These are phyloP conservation scores for Globia sparganii DNA, from an alignment of 2,888 invertebrate species.

Conservation along the genomic window DNA sequence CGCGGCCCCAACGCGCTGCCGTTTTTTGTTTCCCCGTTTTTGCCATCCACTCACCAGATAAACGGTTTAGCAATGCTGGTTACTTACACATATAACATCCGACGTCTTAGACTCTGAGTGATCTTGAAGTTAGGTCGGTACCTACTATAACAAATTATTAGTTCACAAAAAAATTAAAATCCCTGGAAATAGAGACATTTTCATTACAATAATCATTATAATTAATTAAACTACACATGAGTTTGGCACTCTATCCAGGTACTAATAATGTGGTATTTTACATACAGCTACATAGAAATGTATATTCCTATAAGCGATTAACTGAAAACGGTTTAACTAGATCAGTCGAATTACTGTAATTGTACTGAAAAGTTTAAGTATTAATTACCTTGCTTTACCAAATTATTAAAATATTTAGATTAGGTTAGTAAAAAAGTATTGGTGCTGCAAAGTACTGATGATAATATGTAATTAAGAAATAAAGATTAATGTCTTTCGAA, in stretches of 20 bases:
- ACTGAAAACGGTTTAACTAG: neutral
- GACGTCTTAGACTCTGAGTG: conserved; percentile 16
- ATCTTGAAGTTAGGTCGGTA: conserved; percentile 12
- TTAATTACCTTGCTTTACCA: neutral
- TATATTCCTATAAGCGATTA: neutral
- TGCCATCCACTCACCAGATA: conserved; percentile 64
- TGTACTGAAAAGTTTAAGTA: neutral
- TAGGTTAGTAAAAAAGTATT: neutral
- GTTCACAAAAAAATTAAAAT: neutral
- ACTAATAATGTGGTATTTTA: neutral
- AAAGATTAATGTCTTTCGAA: neutral
- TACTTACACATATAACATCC: conserved; percentile 42
- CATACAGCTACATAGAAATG: neutral
- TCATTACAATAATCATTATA: conserved; percentile 2
- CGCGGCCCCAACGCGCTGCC: conserved; percentile 82
- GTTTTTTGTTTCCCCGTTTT: conserved; percentile 81
- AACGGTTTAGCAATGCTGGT: conserved; percentile 61
- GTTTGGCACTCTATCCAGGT: neutral
- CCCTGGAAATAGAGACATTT: conserved; percentile 12
- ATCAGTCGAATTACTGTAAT: neutral
- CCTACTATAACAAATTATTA: conserved; percentile 1
- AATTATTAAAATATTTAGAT: conserved; percentile 7
- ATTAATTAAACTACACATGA: neutral
- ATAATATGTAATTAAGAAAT: neutral
- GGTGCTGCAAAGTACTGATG: neutral